These are phyloP conservation scores for Galleria mellonella DNA, from an alignment of 1,140 invertebrate species.

Conservation along the genomic window DNA sequence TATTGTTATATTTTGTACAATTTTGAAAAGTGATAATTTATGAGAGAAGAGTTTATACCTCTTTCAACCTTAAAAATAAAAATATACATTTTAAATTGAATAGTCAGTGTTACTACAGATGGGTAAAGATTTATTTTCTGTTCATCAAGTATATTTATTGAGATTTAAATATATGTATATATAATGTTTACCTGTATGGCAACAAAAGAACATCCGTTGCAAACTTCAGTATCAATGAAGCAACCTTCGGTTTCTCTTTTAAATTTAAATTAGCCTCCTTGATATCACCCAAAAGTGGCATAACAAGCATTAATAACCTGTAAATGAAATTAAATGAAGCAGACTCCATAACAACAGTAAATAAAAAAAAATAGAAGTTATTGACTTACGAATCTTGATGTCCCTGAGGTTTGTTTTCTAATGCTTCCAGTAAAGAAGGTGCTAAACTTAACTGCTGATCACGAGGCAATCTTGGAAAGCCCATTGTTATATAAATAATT, in stretches of 20 bases:
- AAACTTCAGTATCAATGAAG: constrained; percentile 83
- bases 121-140: no score
- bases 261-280: constrained; percentile 67
- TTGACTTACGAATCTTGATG: constrained; percentile 88
- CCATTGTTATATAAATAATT: constrained; percentile 95
- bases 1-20: neutral
- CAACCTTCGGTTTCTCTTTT: constrained; percentile 78
- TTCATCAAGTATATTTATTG: no score
- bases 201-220: constrained; percentile 89
- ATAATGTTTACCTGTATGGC: constrained; percentile 83
- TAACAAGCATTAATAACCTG: constrained; percentile 86
- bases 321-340: constrained; percentile 37
- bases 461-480: constrained; percentile 86
- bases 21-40: neutral
- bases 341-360: no score
- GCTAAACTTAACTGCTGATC: constrained; percentile 86
- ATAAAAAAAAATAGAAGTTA: no score
- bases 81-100: neutral
- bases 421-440: constrained; percentile 84
- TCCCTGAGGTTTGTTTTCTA: constrained; percentile 86
- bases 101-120: neutral
- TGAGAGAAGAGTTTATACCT: neutral
- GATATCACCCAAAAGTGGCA: constrained; percentile 84
- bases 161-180: no score
- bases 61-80: no score